phyloP scores from a whole-genome alignment of 92 coral and sea anemone genomes.

The Chrysogorgia sp. region DNA sequence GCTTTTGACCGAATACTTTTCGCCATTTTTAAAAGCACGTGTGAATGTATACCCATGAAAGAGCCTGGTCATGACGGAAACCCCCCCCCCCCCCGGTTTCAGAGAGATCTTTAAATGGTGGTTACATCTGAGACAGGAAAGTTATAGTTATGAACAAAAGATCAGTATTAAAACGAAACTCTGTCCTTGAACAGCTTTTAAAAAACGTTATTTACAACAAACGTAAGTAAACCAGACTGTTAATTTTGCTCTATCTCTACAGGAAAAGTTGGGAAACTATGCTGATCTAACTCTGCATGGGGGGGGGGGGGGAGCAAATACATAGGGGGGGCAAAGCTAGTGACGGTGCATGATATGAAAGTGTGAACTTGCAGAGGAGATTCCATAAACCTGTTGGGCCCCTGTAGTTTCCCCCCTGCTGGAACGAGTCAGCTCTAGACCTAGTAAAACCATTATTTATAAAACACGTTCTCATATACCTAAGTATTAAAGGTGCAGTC shows the following conservation, averaged over 20 bases:
- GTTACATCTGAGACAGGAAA: not conserved
- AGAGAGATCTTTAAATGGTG: not conserved
- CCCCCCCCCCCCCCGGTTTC: too few species aligned
- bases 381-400: too few species aligned
- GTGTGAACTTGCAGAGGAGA: too few species aligned
- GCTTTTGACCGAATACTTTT: constrained; percentile 94
- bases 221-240: constrained; percentile 63
- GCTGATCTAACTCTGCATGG: not conserved
- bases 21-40: constrained; percentile 87
- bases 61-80: constrained; percentile 14
- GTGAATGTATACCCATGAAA: constrained; percentile 12
- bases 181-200: constrained; percentile 62
- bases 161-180: constrained; percentile 6
- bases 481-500: too few species aligned
- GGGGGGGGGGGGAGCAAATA: not conserved
- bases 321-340: too few species aligned
- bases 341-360: too few species aligned
- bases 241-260: not conserved
- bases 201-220: constrained; percentile 77
- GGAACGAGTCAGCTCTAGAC: too few species aligned
- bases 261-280: too few species aligned
- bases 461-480: too few species aligned
- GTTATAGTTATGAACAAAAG: not conserved
- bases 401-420: too few species aligned
- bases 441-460: too few species aligned